A percentile compares a stretch with the other conserved stretches of the same genome.
These are phyloP conservation scores for Petaurus breviceps DNA, from an alignment of 2,113 vertebrate genomes.

Conservation along the genomic window DNA sequence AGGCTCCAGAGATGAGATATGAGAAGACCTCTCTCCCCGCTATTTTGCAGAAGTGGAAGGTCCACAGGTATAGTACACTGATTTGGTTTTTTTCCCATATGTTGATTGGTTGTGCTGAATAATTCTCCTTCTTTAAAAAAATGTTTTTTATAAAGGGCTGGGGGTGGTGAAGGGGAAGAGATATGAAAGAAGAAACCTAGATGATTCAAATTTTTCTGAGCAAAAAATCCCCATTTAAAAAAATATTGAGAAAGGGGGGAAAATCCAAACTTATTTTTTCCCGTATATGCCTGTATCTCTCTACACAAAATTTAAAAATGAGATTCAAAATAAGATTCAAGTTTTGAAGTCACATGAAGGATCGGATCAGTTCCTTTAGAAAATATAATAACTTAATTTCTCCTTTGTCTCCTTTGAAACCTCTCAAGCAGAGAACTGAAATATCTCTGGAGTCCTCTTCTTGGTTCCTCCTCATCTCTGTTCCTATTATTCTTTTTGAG, in stretches of 20 bases:
- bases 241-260: neutral
- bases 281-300: neutral
- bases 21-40: too few species aligned
- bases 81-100: too few species aligned
- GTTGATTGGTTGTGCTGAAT: too few species aligned
- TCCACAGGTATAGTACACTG: too few species aligned
- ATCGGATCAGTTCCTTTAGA: neutral
- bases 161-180: too few species aligned
- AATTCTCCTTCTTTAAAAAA: too few species aligned
- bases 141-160: too few species aligned
- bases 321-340: neutral
- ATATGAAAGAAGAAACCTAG: too few species aligned
- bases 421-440: neutral
- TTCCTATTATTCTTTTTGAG: neutral
- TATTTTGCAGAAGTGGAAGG: too few species aligned
- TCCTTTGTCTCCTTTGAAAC: neutral
- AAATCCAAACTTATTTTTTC: neutral
- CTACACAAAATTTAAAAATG: neutral
- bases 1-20: too few species aligned
- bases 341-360: neutral
- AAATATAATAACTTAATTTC: neutral
- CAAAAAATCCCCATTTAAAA: too few species aligned
- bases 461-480: neutral
- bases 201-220: too few species aligned
- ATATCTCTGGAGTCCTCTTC: neutral